These are phyloP conservation scores for Metacarcinus magister DNA, from an alignment of 2,888 invertebrate species.

Conservation along the genomic window DNA sequence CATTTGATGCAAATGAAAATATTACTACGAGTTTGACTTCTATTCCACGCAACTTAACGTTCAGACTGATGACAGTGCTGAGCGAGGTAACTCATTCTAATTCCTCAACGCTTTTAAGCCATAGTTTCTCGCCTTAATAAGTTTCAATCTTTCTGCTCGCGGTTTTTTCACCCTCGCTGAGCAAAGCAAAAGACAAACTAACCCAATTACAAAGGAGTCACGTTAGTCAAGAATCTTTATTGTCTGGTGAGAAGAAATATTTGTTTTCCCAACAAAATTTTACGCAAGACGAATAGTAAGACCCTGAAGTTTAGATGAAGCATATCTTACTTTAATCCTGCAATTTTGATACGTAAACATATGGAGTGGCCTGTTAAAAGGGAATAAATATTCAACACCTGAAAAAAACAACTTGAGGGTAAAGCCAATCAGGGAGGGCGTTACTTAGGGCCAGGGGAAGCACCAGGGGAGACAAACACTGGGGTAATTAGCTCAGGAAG, in stretches of 20 bases:
- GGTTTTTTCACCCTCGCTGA: not conserved
- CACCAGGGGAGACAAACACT: conserved; percentile 21
- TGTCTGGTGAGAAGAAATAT: not conserved
- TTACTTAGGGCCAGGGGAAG: not conserved
- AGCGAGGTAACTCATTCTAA: not conserved
- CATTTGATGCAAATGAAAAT: not conserved
- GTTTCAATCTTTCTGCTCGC: not conserved
- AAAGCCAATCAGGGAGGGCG: not conserved
- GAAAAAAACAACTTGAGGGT: not conserved
- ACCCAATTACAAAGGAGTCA: conserved; percentile 39
- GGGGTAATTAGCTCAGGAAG: conserved; percentile 38
- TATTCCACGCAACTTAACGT: not conserved
- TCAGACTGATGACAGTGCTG: not conserved
- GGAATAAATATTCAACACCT: not conserved
- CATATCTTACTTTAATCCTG: conserved; percentile 10
- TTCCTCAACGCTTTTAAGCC: not conserved
- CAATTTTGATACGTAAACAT: not conserved
- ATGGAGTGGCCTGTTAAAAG: not conserved
- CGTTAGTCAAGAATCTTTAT: not conserved
- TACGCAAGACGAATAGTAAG: not conserved
- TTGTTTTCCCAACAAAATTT: not conserved
- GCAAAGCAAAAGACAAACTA: not conserved
- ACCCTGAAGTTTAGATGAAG: not conserved
- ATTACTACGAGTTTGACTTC: not conserved
- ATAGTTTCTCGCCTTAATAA: not conserved